Evolutionary conservation across 2,797 vertebrate species (phyloP).

Genomic region (Chromobotia macracanthus): DNA sequence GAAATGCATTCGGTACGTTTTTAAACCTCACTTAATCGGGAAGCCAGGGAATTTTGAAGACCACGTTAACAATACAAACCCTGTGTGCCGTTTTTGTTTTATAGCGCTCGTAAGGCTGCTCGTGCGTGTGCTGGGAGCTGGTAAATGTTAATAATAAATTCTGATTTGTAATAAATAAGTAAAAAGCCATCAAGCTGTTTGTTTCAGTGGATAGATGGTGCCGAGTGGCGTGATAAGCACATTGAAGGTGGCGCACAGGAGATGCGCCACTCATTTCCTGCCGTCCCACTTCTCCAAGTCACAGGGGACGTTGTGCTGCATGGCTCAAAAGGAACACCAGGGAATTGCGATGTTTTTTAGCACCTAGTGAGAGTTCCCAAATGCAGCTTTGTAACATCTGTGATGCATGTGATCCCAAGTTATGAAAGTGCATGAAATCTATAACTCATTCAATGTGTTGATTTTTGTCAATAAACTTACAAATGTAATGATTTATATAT

Average conservation of each 20-base stretch:
- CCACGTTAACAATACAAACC: slow-evolving; percentile 29
- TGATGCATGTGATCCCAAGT: too few relatives aligned
- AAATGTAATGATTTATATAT: not conserved
- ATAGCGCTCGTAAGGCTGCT: not conserved
- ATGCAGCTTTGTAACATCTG: slow-evolving; percentile 1
- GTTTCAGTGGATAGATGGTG: slow-evolving; percentile 21
- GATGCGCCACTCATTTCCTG: slow-evolving; percentile 52
- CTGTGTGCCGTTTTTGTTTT: not conserved
- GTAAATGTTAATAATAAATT: slow-evolving; percentile 52
- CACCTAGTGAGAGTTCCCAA: not conserved
- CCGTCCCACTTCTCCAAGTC: slow-evolving; percentile 57
- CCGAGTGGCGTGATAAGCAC: slow-evolving; percentile 5
- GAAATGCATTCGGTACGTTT: not conserved
- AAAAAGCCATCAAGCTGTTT: slow-evolving; percentile 47
- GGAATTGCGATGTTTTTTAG: slow-evolving; percentile 10
- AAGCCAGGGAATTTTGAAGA: slow-evolving; percentile 37
- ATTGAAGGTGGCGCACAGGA: slow-evolving; percentile 37
- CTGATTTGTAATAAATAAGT: slow-evolving; percentile 48
- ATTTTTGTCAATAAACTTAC: not conserved
- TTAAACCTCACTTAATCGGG: too few relatives aligned
- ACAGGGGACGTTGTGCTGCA: slow-evolving; percentile 29
- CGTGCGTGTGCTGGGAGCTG: not conserved
- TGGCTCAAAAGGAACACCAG: not conserved
- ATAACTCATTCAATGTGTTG: not conserved
- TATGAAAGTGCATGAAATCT: not conserved